Evolutionary conservation across 2,113 vertebrate species (phyloP).

Genomic region (Sinocyclocheilus anophthalmus): DNA sequence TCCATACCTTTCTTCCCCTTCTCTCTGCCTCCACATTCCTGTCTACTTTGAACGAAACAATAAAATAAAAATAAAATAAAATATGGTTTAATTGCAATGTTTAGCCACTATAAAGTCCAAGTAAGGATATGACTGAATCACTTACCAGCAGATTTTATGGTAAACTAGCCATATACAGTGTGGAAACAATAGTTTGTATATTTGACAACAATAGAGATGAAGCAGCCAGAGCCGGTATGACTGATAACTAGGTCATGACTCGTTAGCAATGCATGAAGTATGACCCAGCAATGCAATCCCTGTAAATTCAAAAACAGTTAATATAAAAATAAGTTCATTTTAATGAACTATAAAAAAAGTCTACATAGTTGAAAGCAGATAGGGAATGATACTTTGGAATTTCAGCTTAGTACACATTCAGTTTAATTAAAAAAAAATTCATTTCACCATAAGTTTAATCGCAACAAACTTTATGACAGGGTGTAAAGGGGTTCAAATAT

Average conservation of each 20-base stretch:
- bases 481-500: background rate
- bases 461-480: background rate
- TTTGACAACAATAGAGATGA: slow-evolving; percentile 68
- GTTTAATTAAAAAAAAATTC: background rate
- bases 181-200: slow-evolving; percentile 70
- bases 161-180: slow-evolving; percentile 60
- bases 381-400: background rate
- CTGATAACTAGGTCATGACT: slow-evolving; percentile 77
- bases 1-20: background rate
- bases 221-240: slow-evolving; percentile 67
- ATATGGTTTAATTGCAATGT: background rate
- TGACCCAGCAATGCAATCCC: slow-evolving; percentile 49
- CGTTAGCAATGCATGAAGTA: slow-evolving; percentile 70
- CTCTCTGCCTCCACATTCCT: background rate
- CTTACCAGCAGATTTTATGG: background rate
- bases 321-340: background rate
- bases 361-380: background rate
- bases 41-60: background rate
- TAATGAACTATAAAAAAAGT: background rate
- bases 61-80: background rate
- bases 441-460: background rate
- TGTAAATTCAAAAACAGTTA: background rate
- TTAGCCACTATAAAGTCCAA: background rate
- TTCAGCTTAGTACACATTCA: background rate
- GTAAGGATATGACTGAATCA: background rate